Evolutionary conservation across 2,888 invertebrate species (phyloP).

Genomic region (Limnephilus rhombicus): DNA sequence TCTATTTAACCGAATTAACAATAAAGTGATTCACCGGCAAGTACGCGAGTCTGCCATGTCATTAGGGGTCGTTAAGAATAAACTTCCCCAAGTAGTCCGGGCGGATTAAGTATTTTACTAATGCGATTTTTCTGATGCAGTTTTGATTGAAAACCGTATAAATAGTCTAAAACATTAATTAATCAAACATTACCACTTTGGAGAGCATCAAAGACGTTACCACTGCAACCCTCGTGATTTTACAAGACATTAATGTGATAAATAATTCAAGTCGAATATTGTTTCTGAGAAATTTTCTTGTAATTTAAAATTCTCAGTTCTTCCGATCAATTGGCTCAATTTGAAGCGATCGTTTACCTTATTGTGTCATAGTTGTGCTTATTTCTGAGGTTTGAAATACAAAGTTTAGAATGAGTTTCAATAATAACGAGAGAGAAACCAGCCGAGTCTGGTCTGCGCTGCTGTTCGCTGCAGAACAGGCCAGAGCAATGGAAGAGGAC

Average conservation of each 20-base stretch:
- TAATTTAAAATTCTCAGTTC: neutral
- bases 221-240: neutral
- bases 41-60: too few relatives aligned
- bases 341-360: neutral
- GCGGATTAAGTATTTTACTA: neutral
- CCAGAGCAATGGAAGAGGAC: neutral
- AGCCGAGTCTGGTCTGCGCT: neutral
- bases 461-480: neutral
- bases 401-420: neutral
- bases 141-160: neutral
- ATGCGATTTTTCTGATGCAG: neutral
- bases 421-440: neutral
- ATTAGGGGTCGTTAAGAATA: too few relatives aligned
- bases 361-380: too few relatives aligned
- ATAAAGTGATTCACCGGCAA: too few relatives aligned
- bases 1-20: too few relatives aligned
- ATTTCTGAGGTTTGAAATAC: neutral
- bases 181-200: neutral
- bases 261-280: neutral
- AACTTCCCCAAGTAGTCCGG: neutral
- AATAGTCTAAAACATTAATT: neutral
- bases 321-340: neutral
- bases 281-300: neutral
- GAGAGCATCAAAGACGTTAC: neutral
- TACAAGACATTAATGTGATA: neutral